phyloP scores from a whole-genome alignment of 1,140 invertebrate genomes.

The Cephus cinctus region DNA sequence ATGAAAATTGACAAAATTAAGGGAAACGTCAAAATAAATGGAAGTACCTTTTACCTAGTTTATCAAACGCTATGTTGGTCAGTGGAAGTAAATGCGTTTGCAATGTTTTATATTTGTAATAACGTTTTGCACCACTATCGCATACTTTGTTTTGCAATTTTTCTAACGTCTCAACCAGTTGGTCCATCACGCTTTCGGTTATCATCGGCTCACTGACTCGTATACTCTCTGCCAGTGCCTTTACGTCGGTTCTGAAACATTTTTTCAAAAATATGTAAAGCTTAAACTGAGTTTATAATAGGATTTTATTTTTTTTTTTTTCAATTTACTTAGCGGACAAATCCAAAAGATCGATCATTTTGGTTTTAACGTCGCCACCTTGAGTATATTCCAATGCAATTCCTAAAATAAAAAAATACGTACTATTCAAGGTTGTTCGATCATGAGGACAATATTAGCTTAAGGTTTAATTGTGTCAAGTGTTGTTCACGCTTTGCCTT shows the following conservation, averaged over 20 bases:
- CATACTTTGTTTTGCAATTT: slow-evolving; percentile 57
- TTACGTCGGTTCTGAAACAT: slow-evolving; percentile 58
- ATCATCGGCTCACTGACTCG: slow-evolving; percentile 57
- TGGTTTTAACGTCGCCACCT: slow-evolving; percentile 58
- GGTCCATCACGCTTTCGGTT: slow-evolving; percentile 58
- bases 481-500: neutral
- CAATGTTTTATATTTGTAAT: slow-evolving; percentile 68
- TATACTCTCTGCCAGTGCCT: slow-evolving; percentile 55
- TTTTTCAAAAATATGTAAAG: slow-evolving; percentile 3
- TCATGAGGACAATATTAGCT: neutral
- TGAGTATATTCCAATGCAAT: slow-evolving; percentile 62
- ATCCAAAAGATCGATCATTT: slow-evolving; percentile 66
- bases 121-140: slow-evolving; percentile 60
- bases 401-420: slow-evolving; percentile 43
- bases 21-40: slow-evolving; percentile 2
- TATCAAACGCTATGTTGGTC: slow-evolving; percentile 73
- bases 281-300: neutral
- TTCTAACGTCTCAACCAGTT: slow-evolving; percentile 56
- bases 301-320: neutral
- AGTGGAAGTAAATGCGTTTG: slow-evolving; percentile 74
- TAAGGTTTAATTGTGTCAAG: slow-evolving; percentile 6
- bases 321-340: slow-evolving; percentile 60
- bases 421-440: neutral
- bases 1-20: no score
- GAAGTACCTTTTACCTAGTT: slow-evolving; percentile 52